Percentiles rank a stretch among this genome's conserved stretches.
These are phyloP conservation scores for Nudaria mundana DNA, from an alignment of 2,888 invertebrate species.

Conservation along the genomic window DNA sequence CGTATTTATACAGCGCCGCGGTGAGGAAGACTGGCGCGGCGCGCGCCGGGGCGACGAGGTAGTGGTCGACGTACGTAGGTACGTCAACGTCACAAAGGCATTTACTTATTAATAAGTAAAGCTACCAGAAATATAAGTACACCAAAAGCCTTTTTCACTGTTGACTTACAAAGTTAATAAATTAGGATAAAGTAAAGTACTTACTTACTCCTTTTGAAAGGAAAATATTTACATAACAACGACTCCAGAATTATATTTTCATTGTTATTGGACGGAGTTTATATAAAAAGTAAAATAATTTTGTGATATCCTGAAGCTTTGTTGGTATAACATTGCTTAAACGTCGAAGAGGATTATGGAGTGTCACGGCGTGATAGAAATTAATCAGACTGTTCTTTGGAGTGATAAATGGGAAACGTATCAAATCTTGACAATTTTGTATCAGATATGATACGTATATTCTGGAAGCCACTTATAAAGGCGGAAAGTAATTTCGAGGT, in stretches of 20 bases:
- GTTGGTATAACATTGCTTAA: constrained; percentile 4
- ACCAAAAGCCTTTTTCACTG: too few species aligned
- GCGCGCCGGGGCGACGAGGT: too few species aligned
- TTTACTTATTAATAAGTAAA: too few species aligned
- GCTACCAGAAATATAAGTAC: background rate
- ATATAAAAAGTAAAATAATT: constrained; percentile 14
- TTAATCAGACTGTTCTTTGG: background rate
- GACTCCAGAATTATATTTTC: constrained; percentile 8
- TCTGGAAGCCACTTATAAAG: too few species aligned
- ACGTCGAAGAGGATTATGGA: constrained; percentile 1
- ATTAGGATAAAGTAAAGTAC: background rate
- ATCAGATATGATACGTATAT: too few species aligned
- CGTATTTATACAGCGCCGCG: too few species aligned
- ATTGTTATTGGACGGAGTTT: constrained; percentile 10
- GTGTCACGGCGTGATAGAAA: constrained; percentile 1
- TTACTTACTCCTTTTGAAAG: background rate
- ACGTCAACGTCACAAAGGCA: too few species aligned
- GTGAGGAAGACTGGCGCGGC: too few species aligned
- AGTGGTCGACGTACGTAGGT: too few species aligned
- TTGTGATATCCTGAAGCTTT: constrained; percentile 8
- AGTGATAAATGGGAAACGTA: background rate
- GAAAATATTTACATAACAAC: background rate
- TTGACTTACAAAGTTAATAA: too few species aligned
- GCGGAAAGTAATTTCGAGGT: too few species aligned
- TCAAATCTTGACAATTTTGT: too few species aligned